Percentiles rank a stretch among this genome's conserved stretches.
These are phyloP conservation scores for Lathamus discolor DNA, from an alignment of 2,113 vertebrate species.

Conservation along the genomic window DNA sequence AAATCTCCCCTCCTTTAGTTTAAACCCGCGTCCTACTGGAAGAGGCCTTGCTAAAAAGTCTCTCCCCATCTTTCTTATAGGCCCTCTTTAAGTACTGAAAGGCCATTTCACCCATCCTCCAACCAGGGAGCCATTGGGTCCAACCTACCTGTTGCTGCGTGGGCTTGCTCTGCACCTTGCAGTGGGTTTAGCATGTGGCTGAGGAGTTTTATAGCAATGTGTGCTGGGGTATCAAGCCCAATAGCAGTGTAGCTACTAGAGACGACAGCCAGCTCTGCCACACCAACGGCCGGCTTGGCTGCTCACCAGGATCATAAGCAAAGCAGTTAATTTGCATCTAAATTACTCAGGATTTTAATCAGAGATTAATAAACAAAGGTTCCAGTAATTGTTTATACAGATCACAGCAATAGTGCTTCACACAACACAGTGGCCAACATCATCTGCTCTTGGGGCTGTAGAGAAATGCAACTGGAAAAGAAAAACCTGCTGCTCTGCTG, in stretches of 20 bases:
- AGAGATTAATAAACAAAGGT: conserved; percentile 24
- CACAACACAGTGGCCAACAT: neutral
- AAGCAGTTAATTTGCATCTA: conserved; percentile 13
- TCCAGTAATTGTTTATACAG: neutral
- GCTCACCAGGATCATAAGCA: neutral
- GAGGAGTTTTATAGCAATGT: neutral
- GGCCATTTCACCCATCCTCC: neutral
- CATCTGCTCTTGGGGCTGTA: neutral
- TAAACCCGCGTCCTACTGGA: neutral
- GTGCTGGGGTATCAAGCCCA: accelerated
- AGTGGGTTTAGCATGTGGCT: neutral
- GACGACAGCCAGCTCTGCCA: neutral
- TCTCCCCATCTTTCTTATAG: neutral
- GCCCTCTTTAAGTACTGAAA: neutral
- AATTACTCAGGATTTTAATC: conserved; percentile 28
- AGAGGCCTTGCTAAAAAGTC: neutral
- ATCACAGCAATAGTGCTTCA: neutral
- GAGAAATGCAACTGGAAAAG: neutral
- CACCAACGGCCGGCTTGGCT: neutral
- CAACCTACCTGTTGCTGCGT: accelerated
- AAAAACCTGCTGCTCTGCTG: accelerated
- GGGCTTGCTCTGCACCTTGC: neutral
- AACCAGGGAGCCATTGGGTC: accelerated
- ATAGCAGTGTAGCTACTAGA: neutral
- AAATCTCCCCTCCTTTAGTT: neutral